A percentile compares a stretch with the other conserved stretches of the same genome.
Evolutionary conservation across 2,797 vertebrate genomes (phyloP).

Genomic region (Carcharodon carcharias): DNA sequence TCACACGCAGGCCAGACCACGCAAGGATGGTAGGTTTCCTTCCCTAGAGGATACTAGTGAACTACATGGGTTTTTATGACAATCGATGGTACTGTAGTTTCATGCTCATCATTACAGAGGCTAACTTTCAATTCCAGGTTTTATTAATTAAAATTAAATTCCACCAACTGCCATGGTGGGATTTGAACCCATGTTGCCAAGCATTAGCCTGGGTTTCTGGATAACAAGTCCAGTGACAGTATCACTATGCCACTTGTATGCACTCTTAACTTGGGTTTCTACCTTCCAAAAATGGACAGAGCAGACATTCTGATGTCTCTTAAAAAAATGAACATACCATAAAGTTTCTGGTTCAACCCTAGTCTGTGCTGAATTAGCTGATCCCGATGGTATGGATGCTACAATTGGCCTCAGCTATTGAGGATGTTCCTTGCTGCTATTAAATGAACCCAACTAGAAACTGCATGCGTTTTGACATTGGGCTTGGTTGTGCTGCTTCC

Average conservation of each 20-base stretch:
- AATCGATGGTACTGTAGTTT: neutral
- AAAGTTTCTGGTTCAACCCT: neutral
- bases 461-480: neutral
- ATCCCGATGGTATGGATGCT: neutral
- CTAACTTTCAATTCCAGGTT: neutral
- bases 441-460: neutral
- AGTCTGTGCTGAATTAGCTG: neutral
- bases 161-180: neutral
- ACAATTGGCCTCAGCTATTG: neutral
- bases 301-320: neutral
- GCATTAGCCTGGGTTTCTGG: neutral
- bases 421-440: neutral
- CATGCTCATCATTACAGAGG: neutral
- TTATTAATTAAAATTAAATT: neutral
- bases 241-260: neutral
- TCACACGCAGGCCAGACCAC: too few relatives aligned
- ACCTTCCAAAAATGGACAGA: neutral
- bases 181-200: neutral
- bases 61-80: too few relatives aligned
- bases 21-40: too few relatives aligned
- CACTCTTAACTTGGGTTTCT: neutral
- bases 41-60: too few relatives aligned
- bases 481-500: neutral
- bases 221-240: neutral
- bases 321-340: neutral